A percentile compares a stretch with the other conserved stretches of the same genome.
Conservation (phyloP, 1,140 invertebrate genomes). For the Brachionus rotundiformis region DNA sequence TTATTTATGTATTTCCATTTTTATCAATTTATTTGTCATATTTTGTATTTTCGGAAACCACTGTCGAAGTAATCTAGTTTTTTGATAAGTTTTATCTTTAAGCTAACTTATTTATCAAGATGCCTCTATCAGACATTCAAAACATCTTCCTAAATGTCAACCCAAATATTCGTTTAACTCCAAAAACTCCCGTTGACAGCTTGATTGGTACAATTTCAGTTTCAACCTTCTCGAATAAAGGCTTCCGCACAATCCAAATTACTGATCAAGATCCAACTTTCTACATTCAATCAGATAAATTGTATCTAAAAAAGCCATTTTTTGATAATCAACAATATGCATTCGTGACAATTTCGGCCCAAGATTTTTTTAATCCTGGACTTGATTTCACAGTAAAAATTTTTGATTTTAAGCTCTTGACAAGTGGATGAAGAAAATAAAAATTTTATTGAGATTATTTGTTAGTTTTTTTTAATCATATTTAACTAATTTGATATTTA, state of each 20-base stretch:
- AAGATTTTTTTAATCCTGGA: background rate
- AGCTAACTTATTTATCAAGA: background rate
- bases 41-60: no score
- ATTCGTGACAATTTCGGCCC: background rate
- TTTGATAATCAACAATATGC: background rate
- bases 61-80: background rate
- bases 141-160: slow-evolving; percentile 4
- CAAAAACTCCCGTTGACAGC: background rate
- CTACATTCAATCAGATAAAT: background rate
- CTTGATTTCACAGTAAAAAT: background rate
- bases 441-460: no score
- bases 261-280: slow-evolving; percentile 21
- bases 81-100: background rate
- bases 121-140: background rate
- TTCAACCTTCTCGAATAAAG: background rate
- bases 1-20: no score
- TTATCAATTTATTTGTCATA: no score
- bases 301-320: background rate
- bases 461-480: no score
- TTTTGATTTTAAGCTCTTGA: background rate
- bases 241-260: background rate
- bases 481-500: no score
- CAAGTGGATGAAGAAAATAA: no score
- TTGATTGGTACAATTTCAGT: background rate
- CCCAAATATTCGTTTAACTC: background rate